Base-by-base conservation (phyloP, 2,113 vertebrate species). In the Cyanistes caeruleus region DNA sequence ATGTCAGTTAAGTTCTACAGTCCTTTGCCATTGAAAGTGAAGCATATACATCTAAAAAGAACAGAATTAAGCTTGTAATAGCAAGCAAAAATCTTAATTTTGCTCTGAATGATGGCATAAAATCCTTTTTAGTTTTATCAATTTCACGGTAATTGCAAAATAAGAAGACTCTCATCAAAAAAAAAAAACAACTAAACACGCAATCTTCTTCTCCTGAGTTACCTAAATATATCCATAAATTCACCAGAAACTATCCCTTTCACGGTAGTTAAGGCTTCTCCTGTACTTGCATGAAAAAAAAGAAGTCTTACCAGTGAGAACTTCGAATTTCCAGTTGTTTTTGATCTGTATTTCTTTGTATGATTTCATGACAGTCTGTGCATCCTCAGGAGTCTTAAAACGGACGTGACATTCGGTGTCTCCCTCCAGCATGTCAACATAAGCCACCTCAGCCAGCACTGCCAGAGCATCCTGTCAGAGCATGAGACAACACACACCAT, bases 371-470 rank as follows among this genome's bases (percentile, higher is more conserved):
- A 99, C 89, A 17, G 95, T 91, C 91, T 98, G 98, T 5, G 99
- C 99, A n/a, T 98, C 98, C 84, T 98, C 98, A 3, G 99, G 98
- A 17, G 97, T 98, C 72, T 98, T 97, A 67, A 99, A 99, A 22
- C 99, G 98, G 64, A 98, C 97, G 15, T 99, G 98, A 43, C 99
- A 99, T 51, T 99, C 99, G 2, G 98, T 97, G 76, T 99, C 99
- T 81, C 99, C 99, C 43, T 99, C 98, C 62, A 99, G 87, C 95
- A 99, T 97, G 95, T 99, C 99, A 31, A 99, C 97, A 43, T 99
- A 99, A 17, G 98, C 98, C 81, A 99, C 99, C 28, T 98, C 97
- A 37, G 99, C 98, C 51, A 99, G 78, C 82, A 97, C 97, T 46
- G 98, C 96, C 96, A 99, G 93, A 25, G 96, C 95, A 46, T 99